Conservation (phyloP, 2,113 vertebrate species). For the Pseudonaja textilis region DNA sequence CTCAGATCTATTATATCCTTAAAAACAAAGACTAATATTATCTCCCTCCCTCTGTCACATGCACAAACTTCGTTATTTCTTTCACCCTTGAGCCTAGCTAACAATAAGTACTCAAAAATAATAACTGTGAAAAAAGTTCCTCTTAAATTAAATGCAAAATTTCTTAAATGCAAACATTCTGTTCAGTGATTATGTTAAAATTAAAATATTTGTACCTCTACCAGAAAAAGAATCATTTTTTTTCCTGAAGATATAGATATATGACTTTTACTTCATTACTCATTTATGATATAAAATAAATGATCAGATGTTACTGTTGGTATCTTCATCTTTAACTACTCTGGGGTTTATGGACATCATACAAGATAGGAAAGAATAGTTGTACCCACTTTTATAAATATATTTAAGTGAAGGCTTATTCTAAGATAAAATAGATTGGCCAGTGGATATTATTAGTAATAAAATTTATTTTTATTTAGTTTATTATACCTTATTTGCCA, state of each 20-base stretch:
- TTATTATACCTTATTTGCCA: not conserved
- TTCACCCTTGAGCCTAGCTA: not conserved
- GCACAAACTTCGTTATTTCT: not conserved
- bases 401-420: not conserved
- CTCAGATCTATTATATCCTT: not conserved
- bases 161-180: not conserved
- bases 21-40: not conserved
- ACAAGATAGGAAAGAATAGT: not conserved
- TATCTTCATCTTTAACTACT: not conserved
- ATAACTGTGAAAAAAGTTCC: not conserved
- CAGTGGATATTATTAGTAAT: not conserved
- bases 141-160: not conserved
- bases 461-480: not conserved
- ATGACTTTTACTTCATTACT: not conserved
- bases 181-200: not conserved
- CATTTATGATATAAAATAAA: not conserved
- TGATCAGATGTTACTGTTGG: not conserved
- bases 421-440: not conserved
- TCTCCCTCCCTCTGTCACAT: not conserved
- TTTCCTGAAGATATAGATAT: not conserved
- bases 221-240: not conserved
- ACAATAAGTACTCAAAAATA: not conserved
- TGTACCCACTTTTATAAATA: not conserved
- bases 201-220: not conserved
- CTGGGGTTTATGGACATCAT: not conserved